These are phyloP conservation scores for Petromus typicus DNA, from an alignment of 2,113 vertebrate species.

Conservation along the genomic window DNA sequence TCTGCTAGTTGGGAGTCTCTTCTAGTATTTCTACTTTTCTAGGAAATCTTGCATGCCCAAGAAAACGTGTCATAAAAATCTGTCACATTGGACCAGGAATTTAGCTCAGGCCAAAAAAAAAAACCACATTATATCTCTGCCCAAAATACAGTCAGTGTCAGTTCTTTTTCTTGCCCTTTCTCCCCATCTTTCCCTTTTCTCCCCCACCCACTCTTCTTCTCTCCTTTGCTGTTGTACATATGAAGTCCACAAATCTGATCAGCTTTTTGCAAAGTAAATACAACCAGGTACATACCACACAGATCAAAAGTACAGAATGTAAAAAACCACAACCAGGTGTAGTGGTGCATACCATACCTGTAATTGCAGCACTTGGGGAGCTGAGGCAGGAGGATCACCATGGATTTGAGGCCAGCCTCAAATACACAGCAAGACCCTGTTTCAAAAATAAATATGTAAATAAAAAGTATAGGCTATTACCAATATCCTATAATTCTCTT, in stretches of 20 bases:
- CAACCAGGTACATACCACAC: neutral
- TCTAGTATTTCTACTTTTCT: neutral
- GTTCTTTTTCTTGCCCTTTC: neutral
- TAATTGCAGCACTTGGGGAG: neutral
- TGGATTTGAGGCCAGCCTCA: neutral
- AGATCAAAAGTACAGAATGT: neutral
- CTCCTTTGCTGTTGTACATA: neutral
- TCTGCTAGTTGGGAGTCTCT: neutral
- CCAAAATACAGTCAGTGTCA: neutral
- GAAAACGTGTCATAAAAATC: slow-evolving; percentile 26
- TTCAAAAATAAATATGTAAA: neutral
- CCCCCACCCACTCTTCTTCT: neutral
- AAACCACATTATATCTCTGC: no score
- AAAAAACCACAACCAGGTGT: neutral
- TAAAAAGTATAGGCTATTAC: neutral
- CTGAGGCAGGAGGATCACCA: neutral
- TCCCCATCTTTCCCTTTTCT: neutral
- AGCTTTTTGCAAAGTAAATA: neutral
- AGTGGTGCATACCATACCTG: neutral
- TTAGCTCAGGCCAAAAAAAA: no score
- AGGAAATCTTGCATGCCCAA: neutral
- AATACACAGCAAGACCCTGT: no score
- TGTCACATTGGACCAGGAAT: no score
- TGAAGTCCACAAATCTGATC: neutral
- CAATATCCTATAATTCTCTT: neutral